A percentile compares a stretch with the other conserved stretches of the same genome.
These are phyloP conservation scores for Petromus typicus DNA, from an alignment of 2,113 vertebrate genomes.

Conservation along the genomic window DNA sequence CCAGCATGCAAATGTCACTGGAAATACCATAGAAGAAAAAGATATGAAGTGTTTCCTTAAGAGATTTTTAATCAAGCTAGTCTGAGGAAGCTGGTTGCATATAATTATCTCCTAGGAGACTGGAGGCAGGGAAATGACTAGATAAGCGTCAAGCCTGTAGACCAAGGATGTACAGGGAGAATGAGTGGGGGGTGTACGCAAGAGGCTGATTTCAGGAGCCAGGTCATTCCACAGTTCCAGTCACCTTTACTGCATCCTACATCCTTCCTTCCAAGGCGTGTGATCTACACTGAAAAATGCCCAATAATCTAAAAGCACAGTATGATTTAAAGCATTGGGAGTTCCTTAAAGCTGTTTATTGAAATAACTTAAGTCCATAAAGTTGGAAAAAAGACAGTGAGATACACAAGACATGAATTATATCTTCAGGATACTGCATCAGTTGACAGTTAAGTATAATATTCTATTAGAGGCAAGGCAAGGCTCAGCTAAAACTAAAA, in stretches of 20 bases:
- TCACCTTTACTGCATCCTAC: background rate
- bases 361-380: constrained; percentile 33
- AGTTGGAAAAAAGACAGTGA: constrained; percentile 16
- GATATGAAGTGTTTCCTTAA: background rate
- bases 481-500: constrained; percentile 10
- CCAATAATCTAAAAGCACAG: background rate
- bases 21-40: background rate
- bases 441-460: background rate
- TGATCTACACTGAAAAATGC: background rate
- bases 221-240: background rate
- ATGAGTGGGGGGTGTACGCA: background rate
- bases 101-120: background rate
- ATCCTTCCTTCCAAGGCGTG: constrained; percentile 12
- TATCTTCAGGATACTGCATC: background rate
- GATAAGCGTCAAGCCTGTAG: background rate
- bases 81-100: background rate
- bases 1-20: background rate
- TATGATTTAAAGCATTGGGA: background rate
- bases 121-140: background rate
- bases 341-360: constrained; percentile 29
- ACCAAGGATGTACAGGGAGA: background rate
- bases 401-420: constrained; percentile 7
- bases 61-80: background rate
- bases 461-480: background rate
- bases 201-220: background rate